Evolutionary conservation across 2,113 vertebrate genomes (phyloP), one percentile per base, ranked within the genome.

Genomic region (Pachycephala philippinensis): DNA sequence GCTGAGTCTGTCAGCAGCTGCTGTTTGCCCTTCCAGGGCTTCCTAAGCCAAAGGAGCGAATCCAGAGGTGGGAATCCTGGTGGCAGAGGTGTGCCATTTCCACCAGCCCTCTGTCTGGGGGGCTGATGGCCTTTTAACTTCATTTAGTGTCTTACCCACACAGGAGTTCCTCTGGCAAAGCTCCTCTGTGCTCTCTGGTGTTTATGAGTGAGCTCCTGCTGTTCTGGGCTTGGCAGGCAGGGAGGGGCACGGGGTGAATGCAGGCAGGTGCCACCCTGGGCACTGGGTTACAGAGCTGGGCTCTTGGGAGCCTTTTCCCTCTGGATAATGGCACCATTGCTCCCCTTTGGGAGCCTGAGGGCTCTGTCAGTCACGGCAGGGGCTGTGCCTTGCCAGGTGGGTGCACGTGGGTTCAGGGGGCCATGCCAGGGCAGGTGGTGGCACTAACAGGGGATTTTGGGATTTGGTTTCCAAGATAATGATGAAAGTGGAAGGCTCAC

Each of bases 281-380:
- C 7, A 0, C 20, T 24, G 18, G 26, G 37, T 80, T 72, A 53
- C 7, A 0, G 21, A 40, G 33, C 70, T 40, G 28, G 35, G 78
- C 61, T 53, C 8, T 3, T 37, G 54, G 57, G n/a, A 74, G 20
- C 20, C 33, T 66, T 78, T 33, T 68, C 18, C 27, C 22, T 54
- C 42, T 28, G 24, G 19, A 27, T 14, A 18, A 14, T 1, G 8
- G 65, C 54, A 35, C 22, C 1, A 0, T 11, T 28, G 23, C 27
- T 44, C 18, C 28, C 2, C 24, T 57, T 6, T 1, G 22, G 31
- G 63, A 86, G 53, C 42, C 20, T 30, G 49, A 40, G 40, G 40
- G 50, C 11, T 5, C 8, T 40, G 56, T 60, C 18, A 4, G n/a
- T 44, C 21, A 10, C 0, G 0, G 30, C 37, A 33, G 64, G 20